Conservation (phyloP, 2,113 vertebrate species). For the Crocuta crocuta region DNA sequence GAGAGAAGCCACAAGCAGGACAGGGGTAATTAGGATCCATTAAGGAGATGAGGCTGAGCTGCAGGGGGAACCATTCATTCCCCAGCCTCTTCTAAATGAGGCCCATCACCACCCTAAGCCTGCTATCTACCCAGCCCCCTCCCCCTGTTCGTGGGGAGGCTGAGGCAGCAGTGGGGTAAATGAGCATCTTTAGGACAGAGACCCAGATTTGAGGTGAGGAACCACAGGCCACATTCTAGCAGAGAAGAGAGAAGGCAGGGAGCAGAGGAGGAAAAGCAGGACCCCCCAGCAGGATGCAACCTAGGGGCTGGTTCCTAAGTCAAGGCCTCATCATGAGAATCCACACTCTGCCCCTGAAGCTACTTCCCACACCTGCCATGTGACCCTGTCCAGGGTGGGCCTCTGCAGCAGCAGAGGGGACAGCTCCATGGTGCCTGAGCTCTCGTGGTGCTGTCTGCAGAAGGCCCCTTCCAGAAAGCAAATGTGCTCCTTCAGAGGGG, state of each 20-base stretch:
- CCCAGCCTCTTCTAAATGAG: slow-evolving; percentile 53
- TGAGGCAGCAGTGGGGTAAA: neutral
- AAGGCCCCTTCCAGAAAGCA: neutral
- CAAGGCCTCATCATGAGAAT: neutral
- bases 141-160: neutral
- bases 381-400: neutral
- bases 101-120: slow-evolving; percentile 32
- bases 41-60: slow-evolving; percentile 76
- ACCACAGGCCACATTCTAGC: neutral
- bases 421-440: no score
- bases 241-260: neutral
- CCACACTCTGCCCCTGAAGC: neutral
- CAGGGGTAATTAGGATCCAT: slow-evolving; percentile 81
- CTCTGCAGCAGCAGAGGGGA: neutral
- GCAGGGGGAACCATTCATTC: neutral
- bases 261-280: neutral
- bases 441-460: neutral
- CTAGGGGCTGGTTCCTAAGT: neutral
- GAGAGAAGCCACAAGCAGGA: slow-evolving; percentile 70
- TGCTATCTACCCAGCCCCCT: neutral
- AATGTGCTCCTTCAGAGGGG: neutral
- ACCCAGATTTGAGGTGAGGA: neutral
- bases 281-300: neutral
- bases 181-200: neutral
- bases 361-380: accelerated